phyloP scores from a whole-genome alignment of 2,888 invertebrate genomes.

The Aspidapion aeneum region DNA sequence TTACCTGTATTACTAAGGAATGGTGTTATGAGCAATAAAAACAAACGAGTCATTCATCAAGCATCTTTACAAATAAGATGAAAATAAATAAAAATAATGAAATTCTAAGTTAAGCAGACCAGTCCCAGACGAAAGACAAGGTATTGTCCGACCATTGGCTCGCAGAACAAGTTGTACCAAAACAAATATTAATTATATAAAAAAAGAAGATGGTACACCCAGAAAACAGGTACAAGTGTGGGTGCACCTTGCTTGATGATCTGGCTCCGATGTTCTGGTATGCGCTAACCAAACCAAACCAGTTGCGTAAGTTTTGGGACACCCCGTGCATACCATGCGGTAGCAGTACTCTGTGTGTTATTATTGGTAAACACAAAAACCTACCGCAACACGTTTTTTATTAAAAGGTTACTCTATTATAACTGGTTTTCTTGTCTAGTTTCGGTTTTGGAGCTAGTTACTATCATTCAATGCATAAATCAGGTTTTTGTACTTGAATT shows the following conservation, averaged over 20 bases:
- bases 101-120: background rate
- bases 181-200: conserved; percentile 22
- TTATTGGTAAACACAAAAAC: conserved; percentile 36
- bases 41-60: background rate
- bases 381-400: conserved; percentile 42
- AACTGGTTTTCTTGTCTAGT: conserved; percentile 41
- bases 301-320: conserved; percentile 34
- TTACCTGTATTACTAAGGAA: background rate
- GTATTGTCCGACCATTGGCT: background rate
- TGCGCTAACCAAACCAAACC: conserved; percentile 14
- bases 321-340: conserved; percentile 34
- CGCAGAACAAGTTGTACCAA: conserved; percentile 11
- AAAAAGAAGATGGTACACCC: conserved; percentile 9
- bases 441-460: conserved; percentile 41
- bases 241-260: conserved; percentile 20
- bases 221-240: conserved; percentile 21
- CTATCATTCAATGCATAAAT: conserved; percentile 40
- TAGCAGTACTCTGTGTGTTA: no score
- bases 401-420: conserved; percentile 39
- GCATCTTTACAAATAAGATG: background rate
- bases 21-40: background rate
- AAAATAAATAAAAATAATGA: background rate
- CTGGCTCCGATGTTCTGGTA: background rate
- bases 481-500: conserved; percentile 33
- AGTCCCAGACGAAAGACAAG: background rate